These are phyloP conservation scores for Ctenodactylus gundi DNA, from an alignment of 2,113 vertebrate species.

Conservation along the genomic window DNA sequence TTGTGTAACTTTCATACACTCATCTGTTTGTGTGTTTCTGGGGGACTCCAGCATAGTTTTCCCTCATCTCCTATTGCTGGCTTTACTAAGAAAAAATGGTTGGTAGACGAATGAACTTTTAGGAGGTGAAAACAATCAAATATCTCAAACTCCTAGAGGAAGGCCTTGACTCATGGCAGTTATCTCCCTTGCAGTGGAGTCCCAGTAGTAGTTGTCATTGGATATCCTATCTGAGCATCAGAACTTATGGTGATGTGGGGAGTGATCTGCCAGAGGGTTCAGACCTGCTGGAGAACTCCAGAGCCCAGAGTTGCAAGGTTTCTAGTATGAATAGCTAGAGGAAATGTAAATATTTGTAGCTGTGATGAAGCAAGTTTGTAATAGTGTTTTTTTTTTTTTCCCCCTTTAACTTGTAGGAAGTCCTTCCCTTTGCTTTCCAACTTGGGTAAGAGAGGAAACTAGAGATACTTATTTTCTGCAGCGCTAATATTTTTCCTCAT, in stretches of 20 bases:
- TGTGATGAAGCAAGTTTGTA: conserved; percentile 33
- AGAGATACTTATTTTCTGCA: background rate
- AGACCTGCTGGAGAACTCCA: background rate
- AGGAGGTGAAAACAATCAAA: background rate
- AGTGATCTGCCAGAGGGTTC: background rate
- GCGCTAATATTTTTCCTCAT: background rate
- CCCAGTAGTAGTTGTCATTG: background rate
- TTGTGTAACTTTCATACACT: background rate
- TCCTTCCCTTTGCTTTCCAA: conserved; percentile 37
- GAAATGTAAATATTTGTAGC: conserved; percentile 41
- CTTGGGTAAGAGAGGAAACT: background rate
- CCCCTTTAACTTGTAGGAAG: background rate
- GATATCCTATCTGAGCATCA: background rate
- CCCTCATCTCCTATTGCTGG: background rate
- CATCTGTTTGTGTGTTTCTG: background rate
- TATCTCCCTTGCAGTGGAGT: background rate
- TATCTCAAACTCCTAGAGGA: background rate
- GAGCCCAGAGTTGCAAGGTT: background rate
- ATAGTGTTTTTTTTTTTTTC: conserved; percentile 12
- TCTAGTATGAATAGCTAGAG: background rate
- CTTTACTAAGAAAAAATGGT: background rate
- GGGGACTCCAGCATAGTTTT: background rate
- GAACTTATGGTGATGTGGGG: background rate
- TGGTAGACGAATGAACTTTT: background rate
- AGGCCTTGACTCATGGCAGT: background rate